Base-by-base conservation (phyloP, 2,888 invertebrate species). In the Pyrrhopygopsis socrates region DNA sequence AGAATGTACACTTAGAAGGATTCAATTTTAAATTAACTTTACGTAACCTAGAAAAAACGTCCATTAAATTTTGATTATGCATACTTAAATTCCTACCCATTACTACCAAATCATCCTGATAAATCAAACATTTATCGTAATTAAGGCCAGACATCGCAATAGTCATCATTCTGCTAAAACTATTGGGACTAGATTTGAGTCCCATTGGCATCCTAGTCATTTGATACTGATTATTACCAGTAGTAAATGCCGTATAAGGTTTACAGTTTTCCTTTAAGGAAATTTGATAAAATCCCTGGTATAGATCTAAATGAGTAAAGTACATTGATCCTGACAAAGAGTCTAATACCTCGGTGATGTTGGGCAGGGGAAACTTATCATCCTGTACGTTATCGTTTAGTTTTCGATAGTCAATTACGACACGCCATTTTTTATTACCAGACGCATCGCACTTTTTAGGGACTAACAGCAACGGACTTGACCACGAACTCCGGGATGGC, bases 391-490 rank as follows among this genome's bases (percentile, higher is more conserved):
- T 27, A 30, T 29, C 81, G 58, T 73, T 86, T 29, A 84, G 58
- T 73, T 86, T 81, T 9, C 84, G 34, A 34, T 34, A 34, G 34
- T 89, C 86, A 30, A 84, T 74, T 18, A 93, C 93, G 24, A 93
- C 58, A 3, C 92, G 65, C 91, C 92, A 94, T 60, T 91, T 91
- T 65, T 89, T 85, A 15, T 34, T 34, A 34, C 68, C 75, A 30
- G 30, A 38, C 18, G 41, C 11, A 45, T 88, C 81, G 22, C 27
- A 20, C 30, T 91, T 92, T 81, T 92, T 93, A 1, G 92, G 93
- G 13, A 93, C 93, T 50, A 93, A 27, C 13, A 89, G 67, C 15
- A 92, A 24, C 8, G 93, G 93, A 60, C 91, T 89, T 0, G 87
- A 83, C 91, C 91, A 93, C 4, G 84, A 88, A 34, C 85, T 86